These are phyloP conservation scores for Sebastes trivittatus DNA, from an alignment of 2,797 vertebrate genomes.

Conservation along the genomic window DNA sequence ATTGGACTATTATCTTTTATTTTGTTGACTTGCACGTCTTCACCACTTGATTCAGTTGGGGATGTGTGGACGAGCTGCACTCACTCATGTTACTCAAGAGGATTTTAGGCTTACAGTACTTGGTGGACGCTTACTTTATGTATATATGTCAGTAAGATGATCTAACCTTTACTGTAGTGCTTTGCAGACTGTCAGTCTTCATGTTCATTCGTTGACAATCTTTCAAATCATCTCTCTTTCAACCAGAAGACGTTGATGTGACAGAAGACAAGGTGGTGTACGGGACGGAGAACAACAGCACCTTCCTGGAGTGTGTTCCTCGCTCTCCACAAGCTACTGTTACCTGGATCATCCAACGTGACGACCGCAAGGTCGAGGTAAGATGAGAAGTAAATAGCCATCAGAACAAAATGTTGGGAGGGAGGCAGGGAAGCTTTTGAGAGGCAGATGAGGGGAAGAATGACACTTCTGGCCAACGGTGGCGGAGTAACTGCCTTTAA, in stretches of 20 bases:
- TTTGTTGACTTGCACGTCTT: background rate
- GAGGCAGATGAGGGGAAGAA: background rate
- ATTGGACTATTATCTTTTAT: background rate
- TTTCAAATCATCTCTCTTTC: conserved; percentile 10
- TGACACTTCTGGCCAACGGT: conserved; percentile 7
- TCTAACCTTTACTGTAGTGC: background rate
- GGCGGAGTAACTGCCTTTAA: conserved; percentile 23
- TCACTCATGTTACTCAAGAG: background rate
- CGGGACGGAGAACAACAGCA: conserved; percentile 93
- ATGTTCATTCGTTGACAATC: background rate
- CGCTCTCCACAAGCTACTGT: conserved; percentile 90
- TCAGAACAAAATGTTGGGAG: background rate
- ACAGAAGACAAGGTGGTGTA: conserved; percentile 85
- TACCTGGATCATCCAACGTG: conserved; percentile 89
- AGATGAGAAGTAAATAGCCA: conserved; percentile 28
- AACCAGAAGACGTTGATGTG: conserved; percentile 82
- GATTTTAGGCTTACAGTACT: background rate
- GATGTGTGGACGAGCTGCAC: background rate
- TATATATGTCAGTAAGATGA: background rate
- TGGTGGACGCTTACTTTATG: background rate
- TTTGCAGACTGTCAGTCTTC: background rate
- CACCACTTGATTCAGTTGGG: background rate
- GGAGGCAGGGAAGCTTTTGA: background rate
- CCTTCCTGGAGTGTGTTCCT: conserved; percentile 90
- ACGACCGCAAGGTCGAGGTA: conserved; percentile 88